Base-by-base conservation (phyloP, 2,797 vertebrate species). In the Sebastes elongatus region DNA sequence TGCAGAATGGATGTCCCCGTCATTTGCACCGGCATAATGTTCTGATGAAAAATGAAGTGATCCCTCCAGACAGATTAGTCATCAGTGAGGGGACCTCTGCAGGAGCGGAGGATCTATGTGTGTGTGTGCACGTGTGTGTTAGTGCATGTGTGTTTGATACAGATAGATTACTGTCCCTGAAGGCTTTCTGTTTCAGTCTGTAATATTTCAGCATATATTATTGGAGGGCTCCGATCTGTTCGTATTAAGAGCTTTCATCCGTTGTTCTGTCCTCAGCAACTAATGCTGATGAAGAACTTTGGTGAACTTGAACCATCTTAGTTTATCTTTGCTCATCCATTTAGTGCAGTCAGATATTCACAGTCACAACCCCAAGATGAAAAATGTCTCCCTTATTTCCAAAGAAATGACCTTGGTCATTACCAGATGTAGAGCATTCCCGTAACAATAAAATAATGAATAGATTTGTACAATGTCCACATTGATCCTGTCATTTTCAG, bases 31-130 rank as follows among this genome's bases (percentile, higher is more conserved):
- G 63, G 86, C 66, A 85, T 91, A 94, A 95, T 93, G 89, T 92
- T 83, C 86, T 75, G 91, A 90, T 93, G 94, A 95, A 90, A 94
- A 94, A 96, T 93, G 90, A 92, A 93, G 87, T 89, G 85, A 88
- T 89, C 90, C 83, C 84, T 93, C 84, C 81, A 88, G 88, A 88
- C 91, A 87, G 91, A 94, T 94, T 92, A 90, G 88, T 93, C 93
- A 92, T 91, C 88, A 74, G 88, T 59, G 65, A 87, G 88, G 87
- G 72, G 83, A 92, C 85, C 91, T 92, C 87, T 83, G 82, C 79
- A 62, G 84, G 80, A 82, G 74, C 60, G 71, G 25, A 59, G 61
- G 30, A 46, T 60, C 38, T 78, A 18, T 4, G 38, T 59, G 57
- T 23, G 46, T 59, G 33, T 60, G 35, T 25, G 20, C 38, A 42